Base-by-base conservation (phyloP, 1,140 invertebrate species). In the Drosophila mojavensis region DNA sequence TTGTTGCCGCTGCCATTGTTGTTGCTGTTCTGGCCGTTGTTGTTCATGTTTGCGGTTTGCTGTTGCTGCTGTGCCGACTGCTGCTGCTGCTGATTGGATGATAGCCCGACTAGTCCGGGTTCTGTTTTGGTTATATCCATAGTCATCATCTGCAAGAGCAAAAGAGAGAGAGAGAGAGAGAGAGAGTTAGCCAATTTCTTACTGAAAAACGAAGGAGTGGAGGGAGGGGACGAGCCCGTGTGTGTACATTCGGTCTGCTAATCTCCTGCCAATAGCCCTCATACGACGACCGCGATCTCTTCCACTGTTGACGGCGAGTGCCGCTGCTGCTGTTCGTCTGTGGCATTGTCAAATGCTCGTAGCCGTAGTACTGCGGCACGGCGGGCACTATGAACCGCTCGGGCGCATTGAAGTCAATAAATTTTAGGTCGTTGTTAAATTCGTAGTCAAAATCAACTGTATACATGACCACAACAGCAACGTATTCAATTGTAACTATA, bases 41-140 rank as follows among this genome's bases (percentile, higher is more conserved):
- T 89, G 59, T 84, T 88, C 73, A 82, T 91, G 54, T 80, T 75
- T 50, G 70, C 71, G 93, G 93, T 93, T 91, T 72, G 74, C 33
- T 75, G 76, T 20, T 75, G 76, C 20, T 60, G 54, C 45, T 59
- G 78, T 11, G 36, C 36, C 36, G 36, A 11, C 36, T 39, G 79
- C 59, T 74, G 75, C 54, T 85, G 82, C 63, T 91, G 85, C 45
- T 78, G 83, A 64, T 90, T 91, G 58, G 88, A 91, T 58, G 91
- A 75, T 78, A 89, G 85, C 85, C 91, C 91, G 90, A 81, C 78
- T 36, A 88, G 84, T 69, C 84, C 90, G 83, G 94, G 93, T 92
- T 94, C 94, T 90, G 94, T 93, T 93, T 95, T 95, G 91, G 94
- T 95, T 92, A 95, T 94, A 93, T 95, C 95, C 95, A 95, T 95